Base-by-base conservation (phyloP, 2,888 invertebrate genomes). In the Amphipoea lucens region DNA sequence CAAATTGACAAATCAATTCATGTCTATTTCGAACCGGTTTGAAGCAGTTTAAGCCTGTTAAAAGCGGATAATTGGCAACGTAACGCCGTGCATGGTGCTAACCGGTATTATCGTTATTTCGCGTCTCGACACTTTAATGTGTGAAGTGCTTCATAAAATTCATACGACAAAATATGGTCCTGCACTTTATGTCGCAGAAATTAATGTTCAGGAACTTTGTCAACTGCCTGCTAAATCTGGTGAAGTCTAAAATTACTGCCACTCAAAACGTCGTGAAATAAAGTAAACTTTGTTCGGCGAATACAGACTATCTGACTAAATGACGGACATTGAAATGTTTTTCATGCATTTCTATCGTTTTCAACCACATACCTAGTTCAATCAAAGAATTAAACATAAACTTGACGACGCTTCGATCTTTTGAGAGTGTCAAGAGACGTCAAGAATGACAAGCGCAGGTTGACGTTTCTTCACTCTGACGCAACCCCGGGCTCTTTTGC, bases 71-170 rank as follows among this genome's bases (percentile, higher is more conserved):
- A 89, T 81, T 84, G 86, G 77, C 74, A 62, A 72, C 78, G 66
- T 84, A 88, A 82, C 68, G 74, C 70, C 75, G 62, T 77, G 77
- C 83, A 79, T 77, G 79, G 71, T 77, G 78, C 51, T 80, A 83
- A 87, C 79, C 73, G 48, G 77, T 74, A 81, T 85, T 87, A 84
- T 57, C 42, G 75, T 74, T 80, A 87, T 84, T 87, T 83, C 71
- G 45, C 79, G 82, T 83, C 83, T 88, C 80, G 68, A 80, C 80
- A 84, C 74, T 79, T 73, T 76, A 79, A 84, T 80, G 77, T 80
- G 78, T 72, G 75, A 79, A 81, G 78, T 82, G 51, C 42, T 76
- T 76, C 73, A 67, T 81, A 84, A 88, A 79, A 72, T 45, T 70
- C 74, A 77, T 54, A 63, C 87, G 74, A 29, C 51, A 51, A 76